These are phyloP conservation scores for Lagopus leucura DNA, from an alignment of 2,113 vertebrate species.

Conservation along the genomic window DNA sequence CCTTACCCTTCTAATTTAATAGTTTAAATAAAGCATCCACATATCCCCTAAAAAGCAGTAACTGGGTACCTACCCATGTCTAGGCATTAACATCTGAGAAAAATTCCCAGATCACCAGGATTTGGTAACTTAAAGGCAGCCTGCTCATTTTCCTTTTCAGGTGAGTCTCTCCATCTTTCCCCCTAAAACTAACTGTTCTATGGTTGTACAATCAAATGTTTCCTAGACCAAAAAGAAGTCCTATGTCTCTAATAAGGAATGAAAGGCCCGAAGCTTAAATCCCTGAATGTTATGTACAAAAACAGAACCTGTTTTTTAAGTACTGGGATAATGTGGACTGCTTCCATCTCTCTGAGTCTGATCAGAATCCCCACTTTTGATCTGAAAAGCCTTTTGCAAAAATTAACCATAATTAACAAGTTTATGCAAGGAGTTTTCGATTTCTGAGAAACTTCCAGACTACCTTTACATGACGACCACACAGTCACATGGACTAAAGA, in stretches of 20 bases:
- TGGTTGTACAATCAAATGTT: neutral
- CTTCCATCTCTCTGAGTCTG: neutral
- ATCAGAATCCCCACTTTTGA: neutral
- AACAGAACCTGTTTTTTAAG: neutral
- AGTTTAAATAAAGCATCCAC: neutral
- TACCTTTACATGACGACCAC: conserved; percentile 2
- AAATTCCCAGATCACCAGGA: neutral
- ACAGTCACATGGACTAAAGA: neutral
- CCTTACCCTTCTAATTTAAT: neutral
- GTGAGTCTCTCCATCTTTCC: fast-evolving
- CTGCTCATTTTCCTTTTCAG: neutral
- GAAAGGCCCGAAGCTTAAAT: neutral
- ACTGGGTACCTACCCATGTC: neutral
- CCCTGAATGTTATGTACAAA: neutral
- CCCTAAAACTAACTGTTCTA: neutral
- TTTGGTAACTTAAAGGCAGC: neutral
- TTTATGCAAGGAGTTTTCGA: conserved; percentile 20
- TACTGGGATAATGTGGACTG: neutral
- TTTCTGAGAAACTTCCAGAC: conserved; percentile 18
- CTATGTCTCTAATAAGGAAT: neutral
- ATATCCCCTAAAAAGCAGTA: neutral
- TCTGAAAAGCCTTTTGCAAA: conserved; percentile 15
- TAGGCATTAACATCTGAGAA: neutral
- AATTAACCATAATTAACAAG: neutral
- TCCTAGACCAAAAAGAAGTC: neutral